Evolutionary conservation across 2,888 invertebrate species (phyloP).

Genomic region (Strigamia transsilvanica): DNA sequence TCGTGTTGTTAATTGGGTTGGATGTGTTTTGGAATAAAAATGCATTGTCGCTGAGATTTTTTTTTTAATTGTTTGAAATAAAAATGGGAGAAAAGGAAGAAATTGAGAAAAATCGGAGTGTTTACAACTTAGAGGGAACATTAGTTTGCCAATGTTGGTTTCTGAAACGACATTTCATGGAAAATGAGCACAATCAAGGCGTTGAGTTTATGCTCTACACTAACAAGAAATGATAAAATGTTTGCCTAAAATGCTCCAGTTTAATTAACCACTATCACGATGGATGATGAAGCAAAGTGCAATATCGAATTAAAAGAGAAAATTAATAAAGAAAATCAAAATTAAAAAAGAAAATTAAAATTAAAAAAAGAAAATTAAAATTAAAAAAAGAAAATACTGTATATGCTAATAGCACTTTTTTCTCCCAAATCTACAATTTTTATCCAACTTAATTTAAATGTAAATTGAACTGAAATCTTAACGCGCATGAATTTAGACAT

Average conservation of each 20-base stretch:
- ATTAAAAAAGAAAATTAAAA: no score
- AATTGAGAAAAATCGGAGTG: slow-evolving; percentile 2
- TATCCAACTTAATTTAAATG: no score
- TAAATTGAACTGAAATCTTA: no score
- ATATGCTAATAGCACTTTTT: no score
- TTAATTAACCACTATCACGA: slow-evolving; percentile 45
- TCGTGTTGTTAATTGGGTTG: slow-evolving; percentile 17
- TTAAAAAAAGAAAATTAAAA: no score
- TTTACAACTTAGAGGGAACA: slow-evolving; percentile 33
- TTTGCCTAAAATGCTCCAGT: slow-evolving; percentile 37
- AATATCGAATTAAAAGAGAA: not conserved
- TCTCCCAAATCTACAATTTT: no score
- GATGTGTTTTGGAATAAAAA: slow-evolving; percentile 11
- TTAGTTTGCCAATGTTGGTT: slow-evolving; percentile 48
- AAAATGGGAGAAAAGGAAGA: not conserved
- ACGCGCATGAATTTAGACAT: no score
- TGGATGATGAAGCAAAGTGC: slow-evolving; percentile 1
- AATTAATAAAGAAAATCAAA: no score
- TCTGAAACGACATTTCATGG: slow-evolving; percentile 39
- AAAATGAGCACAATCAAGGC: slow-evolving; percentile 42
- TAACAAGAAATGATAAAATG: slow-evolving; percentile 26
- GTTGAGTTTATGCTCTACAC: not conserved
- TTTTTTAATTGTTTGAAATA: not conserved
- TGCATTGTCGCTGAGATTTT: not conserved
- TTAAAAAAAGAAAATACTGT: no score